phyloP scores from a whole-genome alignment of 2,113 vertebrate genomes.

The Scomber scombrus region DNA sequence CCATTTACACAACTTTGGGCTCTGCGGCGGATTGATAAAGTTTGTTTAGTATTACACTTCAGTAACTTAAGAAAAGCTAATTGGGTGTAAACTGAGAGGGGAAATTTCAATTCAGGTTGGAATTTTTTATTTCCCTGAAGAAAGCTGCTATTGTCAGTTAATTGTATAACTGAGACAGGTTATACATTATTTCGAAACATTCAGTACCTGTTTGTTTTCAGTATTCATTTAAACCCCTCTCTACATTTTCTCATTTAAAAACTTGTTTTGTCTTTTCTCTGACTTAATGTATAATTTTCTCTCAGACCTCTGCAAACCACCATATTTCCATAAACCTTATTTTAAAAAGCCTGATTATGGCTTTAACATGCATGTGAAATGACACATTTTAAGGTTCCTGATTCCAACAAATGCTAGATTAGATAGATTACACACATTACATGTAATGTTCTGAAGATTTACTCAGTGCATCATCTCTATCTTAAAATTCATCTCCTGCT shows the following conservation, averaged over 20 bases:
- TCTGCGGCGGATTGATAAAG: constrained; percentile 13
- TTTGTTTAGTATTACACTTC: constrained; percentile 18
- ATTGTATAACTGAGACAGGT: not conserved
- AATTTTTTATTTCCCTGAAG: not conserved
- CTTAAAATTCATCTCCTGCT: constrained; percentile 53
- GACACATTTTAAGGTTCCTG: not conserved
- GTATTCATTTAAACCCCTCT: constrained; percentile 16
- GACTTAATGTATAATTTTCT: not conserved
- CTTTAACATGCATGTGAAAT: not conserved
- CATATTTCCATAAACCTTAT: not conserved
- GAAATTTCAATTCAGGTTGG: not conserved
- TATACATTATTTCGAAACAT: constrained; percentile 11
- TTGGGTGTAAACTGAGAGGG: not conserved
- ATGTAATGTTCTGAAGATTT: constrained; percentile 10
- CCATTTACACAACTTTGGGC: constrained; percentile 18
- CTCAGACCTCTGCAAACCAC: not conserved
- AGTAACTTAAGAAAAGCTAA: constrained; percentile 29
- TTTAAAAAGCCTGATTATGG: not conserved
- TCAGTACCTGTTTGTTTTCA: constrained; percentile 11
- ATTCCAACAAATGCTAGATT: constrained; percentile 5
- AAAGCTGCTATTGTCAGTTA: constrained; percentile 14
- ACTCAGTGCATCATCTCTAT: constrained; percentile 27
- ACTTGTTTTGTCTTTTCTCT: not conserved
- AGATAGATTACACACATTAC: constrained; percentile 28
- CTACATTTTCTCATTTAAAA: not conserved